A percentile compares a stretch with the other conserved stretches of the same genome.
These are phyloP conservation scores for Eupeodes latifasciatus DNA, from an alignment of 2,888 invertebrate genomes.

Conservation along the genomic window DNA sequence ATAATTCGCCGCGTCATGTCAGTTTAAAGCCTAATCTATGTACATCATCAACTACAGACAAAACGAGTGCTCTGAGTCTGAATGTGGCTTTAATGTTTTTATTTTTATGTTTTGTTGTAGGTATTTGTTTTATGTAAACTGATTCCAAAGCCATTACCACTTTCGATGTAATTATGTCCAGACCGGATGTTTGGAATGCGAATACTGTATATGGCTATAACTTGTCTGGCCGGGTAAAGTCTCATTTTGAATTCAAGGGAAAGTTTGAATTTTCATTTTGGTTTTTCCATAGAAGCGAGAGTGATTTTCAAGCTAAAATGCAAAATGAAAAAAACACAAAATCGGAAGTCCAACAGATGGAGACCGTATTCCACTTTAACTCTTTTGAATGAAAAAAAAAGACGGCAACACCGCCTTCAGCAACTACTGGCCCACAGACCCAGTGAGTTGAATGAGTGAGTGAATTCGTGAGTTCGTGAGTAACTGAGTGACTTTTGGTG, in stretches of 20 bases:
- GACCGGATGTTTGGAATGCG: constrained; percentile 21
- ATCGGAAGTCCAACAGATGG: constrained; percentile 1
- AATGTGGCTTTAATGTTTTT: constrained; percentile 20
- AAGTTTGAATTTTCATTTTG: constrained; percentile 13
- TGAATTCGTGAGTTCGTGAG: not conserved
- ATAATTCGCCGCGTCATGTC: not conserved
- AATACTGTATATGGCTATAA: constrained; percentile 1
- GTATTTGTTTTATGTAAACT: not conserved
- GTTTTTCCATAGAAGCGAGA: constrained; percentile 16
- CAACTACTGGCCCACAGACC: constrained; percentile 15
- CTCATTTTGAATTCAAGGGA: constrained; percentile 1
- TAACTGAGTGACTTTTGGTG: not conserved
- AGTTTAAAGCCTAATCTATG: not conserved
- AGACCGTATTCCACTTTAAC: too few species aligned
- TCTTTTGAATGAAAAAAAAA: not conserved
- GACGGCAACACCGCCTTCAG: not conserved
- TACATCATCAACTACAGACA: not conserved
- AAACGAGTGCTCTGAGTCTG: not conserved
- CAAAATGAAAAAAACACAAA: not conserved
- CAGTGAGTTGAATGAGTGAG: not conserved
- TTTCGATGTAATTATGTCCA: constrained; percentile 31
- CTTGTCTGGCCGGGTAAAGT: not conserved
- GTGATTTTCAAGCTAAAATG: not conserved
- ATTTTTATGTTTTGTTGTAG: not conserved
- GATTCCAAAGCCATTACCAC: constrained; percentile 22